Base-by-base conservation (phyloP, 2,888 invertebrate species). In the Suillia variegata region DNA sequence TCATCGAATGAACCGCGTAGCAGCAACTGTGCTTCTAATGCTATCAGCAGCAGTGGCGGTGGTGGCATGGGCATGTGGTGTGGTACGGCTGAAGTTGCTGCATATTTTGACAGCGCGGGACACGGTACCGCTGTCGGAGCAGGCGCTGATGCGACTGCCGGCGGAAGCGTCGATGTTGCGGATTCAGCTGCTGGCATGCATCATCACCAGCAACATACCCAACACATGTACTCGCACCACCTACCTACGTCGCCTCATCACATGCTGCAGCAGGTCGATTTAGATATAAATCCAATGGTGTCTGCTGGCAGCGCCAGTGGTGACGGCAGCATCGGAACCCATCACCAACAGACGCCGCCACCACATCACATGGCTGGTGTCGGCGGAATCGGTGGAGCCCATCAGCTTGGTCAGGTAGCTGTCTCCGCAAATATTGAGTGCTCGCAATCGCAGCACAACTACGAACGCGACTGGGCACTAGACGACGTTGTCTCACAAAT, bases 351-450 rank as follows among this genome's bases (percentile, higher is more conserved):
- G 22, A 48, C 59, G 31, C 52, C 38, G 20, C 38, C 17, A 12
- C 54, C 42, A 53, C 56, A 54, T 56, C 64, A 54, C 54, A 63
- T 12, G 60, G 58, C 2, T 49, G n/a, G n/a, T n/a, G n/a, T n/a
- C n/a, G n/a, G n/a, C n/a, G n/a, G n/a, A n/a, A n/a, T 53, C n/a
- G 62, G 59, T 12, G 47, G 2, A 54, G 31, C 12, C 10, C 24
- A 49, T 49, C 75, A 74, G 47, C 55, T 72, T 50, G 75, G 78
- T 0, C 77, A 78, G 51, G 76, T 78, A 34, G 78, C 78, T 2
- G 85, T 87, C 76, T 85, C 88, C 12, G 89, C 89, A 42, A 88
- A 87, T 78, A 87, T 88, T 65, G 89, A 89, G 69, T 78, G 78
- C 54, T 84, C 83, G 58, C 85, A 85, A 73, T 77, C 76, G 53